phyloP scores from a whole-genome alignment of 2,888 invertebrate genomes.

The Colostygia pectinataria region DNA sequence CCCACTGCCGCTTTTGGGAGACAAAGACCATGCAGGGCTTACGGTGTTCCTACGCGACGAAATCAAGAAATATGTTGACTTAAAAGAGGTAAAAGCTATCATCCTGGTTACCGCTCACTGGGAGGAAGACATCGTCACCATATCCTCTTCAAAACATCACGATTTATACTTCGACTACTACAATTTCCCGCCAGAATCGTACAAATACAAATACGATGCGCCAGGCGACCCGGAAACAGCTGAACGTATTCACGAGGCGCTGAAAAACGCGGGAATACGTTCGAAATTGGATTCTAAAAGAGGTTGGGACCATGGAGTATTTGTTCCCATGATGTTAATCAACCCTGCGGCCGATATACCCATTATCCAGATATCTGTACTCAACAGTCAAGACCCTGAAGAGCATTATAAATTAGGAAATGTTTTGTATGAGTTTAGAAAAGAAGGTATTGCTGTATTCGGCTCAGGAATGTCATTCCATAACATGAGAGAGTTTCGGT shows the following conservation, averaged over 20 bases:
- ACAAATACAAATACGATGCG: slow-evolving; percentile 70
- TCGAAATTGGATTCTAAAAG: slow-evolving; percentile 65
- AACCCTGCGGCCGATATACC: slow-evolving; percentile 71
- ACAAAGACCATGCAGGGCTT: slow-evolving; percentile 64
- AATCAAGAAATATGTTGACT: slow-evolving; percentile 64
- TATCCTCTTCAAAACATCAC: slow-evolving; percentile 71
- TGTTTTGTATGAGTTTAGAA: slow-evolving; percentile 60
- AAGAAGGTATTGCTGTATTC: slow-evolving; percentile 68
- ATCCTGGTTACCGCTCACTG: slow-evolving; percentile 76
- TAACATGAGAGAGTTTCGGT: slow-evolving; percentile 71
- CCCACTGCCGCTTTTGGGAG: slow-evolving; percentile 69
- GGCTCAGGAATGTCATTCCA: slow-evolving; percentile 79
- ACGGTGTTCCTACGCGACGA: slow-evolving; percentile 67
- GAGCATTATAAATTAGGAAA: slow-evolving; percentile 68
- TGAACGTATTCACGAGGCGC: slow-evolving; percentile 52
- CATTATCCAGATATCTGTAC: slow-evolving; percentile 69
- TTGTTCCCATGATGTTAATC: slow-evolving; percentile 77
- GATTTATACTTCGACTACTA: slow-evolving; percentile 75
- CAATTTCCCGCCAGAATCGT: slow-evolving; percentile 73
- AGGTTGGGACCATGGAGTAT: slow-evolving; percentile 80
- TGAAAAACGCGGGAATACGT: slow-evolving; percentile 62
- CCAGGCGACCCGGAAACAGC: slow-evolving; percentile 69
- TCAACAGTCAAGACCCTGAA: slow-evolving; percentile 62
- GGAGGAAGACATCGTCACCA: slow-evolving; percentile 67
- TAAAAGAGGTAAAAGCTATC: slow-evolving; percentile 68